A percentile compares a stretch with the other conserved stretches of the same genome.
Conservation (phyloP, 2,113 vertebrate species). For the Phasianus colchicus region DNA sequence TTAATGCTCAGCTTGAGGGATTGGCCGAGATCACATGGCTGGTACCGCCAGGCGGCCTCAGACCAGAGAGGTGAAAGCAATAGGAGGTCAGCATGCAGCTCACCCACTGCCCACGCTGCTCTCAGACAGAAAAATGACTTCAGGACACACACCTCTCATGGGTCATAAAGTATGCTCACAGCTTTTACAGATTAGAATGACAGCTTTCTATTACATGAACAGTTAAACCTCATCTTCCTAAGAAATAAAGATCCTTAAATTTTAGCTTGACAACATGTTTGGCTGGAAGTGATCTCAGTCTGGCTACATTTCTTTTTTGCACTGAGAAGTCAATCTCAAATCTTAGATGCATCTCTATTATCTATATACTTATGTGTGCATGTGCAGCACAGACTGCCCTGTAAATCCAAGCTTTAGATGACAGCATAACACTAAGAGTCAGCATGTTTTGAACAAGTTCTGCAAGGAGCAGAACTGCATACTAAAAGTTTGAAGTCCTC, state of each 20-base stretch:
- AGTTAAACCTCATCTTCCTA: not conserved
- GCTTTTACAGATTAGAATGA: not conserved
- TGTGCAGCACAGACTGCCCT: not conserved
- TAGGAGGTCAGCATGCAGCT: not conserved
- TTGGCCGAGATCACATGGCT: not conserved
- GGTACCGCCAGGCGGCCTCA: not conserved
- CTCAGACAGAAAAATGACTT: not conserved
- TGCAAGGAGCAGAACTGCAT: not conserved
- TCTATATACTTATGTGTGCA: rapidly evolving
- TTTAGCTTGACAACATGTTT: not conserved
- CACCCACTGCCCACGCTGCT: rapidly evolving
- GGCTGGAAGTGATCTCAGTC: not conserved
- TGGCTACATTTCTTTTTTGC: not conserved
- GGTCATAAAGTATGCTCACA: not conserved
- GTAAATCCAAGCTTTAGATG: not conserved
- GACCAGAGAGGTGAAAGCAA: not conserved
- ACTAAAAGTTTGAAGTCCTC: not conserved
- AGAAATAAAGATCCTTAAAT: not conserved
- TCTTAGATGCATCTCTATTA: not conserved
- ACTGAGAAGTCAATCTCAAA: not conserved
- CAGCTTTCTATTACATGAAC: not conserved
- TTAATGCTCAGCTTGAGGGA: not conserved
- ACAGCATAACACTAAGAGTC: not conserved
- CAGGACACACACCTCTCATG: not conserved
- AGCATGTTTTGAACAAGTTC: not conserved